These are phyloP conservation scores for Drosophila murphyi DNA, from an alignment of 1,140 invertebrate species.

Conservation along the genomic window DNA sequence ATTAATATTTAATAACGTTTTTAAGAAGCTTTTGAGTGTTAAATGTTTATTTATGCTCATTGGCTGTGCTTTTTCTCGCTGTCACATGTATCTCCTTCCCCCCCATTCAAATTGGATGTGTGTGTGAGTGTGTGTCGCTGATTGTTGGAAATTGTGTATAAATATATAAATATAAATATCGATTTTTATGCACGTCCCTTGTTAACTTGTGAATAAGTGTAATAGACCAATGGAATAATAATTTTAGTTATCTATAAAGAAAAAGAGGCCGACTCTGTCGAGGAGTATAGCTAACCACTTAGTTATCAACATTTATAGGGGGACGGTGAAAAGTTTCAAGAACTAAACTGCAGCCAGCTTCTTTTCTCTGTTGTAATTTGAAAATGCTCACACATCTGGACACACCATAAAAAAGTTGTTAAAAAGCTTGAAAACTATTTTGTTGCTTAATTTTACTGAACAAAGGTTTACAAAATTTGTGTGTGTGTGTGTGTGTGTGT, in stretches of 20 bases:
- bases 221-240: background rate
- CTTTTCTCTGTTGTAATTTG: too few relatives aligned
- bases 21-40: conserved; percentile 81
- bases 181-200: conserved; percentile 10
- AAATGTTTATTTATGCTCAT: conserved; percentile 75
- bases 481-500: too few relatives aligned
- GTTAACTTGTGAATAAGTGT: conserved; percentile 1
- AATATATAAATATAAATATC: conserved; percentile 2
- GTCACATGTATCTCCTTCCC: conserved; percentile 1
- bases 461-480: too few relatives aligned
- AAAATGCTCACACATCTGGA: too few relatives aligned
- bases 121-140: background rate
- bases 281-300: too few relatives aligned
- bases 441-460: too few relatives aligned
- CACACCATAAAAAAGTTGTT: too few relatives aligned
- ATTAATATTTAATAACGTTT: conserved; percentile 82
- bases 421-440: too few relatives aligned
- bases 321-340: too few relatives aligned
- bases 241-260: background rate
- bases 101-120: too few relatives aligned
- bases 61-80: conserved; percentile 24
- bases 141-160: conserved; percentile 26
- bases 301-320: too few relatives aligned
- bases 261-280: background rate
- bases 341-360: too few relatives aligned